phyloP scores from a whole-genome alignment of 2,888 invertebrate genomes.

The Parthenolecanium corni region DNA sequence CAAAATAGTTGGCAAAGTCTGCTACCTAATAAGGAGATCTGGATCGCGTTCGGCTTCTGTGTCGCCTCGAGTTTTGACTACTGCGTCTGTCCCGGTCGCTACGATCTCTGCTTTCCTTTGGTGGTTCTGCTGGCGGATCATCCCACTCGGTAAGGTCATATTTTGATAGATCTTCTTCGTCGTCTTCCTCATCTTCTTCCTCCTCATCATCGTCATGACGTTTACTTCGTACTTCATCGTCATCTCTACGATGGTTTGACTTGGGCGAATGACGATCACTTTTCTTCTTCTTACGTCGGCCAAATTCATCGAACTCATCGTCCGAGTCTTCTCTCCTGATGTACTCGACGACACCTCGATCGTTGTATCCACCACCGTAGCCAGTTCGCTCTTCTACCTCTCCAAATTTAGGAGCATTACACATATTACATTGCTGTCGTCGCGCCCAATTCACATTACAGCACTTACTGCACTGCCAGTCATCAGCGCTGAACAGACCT shows the following conservation, averaged over 20 bases:
- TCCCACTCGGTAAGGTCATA: constrained; percentile 61
- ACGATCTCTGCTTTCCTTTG: constrained; percentile 31
- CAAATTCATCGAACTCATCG: constrained; percentile 88
- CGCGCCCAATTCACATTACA: constrained; percentile 99
- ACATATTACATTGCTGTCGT: constrained; percentile 91
- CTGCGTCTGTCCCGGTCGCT: constrained; percentile 26
- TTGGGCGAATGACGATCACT: constrained; percentile 6
- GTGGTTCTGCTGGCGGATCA: constrained; percentile 30
- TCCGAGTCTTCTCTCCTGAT: constrained; percentile 75
- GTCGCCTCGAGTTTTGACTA: constrained; percentile 12
- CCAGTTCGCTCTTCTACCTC: constrained; percentile 72
- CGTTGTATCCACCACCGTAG: constrained; percentile 88
- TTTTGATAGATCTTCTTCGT: constrained; percentile 58
- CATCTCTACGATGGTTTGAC: constrained; percentile 40
- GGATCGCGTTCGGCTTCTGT: constrained; percentile 30
- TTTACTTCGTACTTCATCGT: constrained; percentile 36
- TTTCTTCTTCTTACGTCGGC: constrained; percentile 40
- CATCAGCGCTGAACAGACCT: constrained; percentile 93
- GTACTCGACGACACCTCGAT: constrained; percentile 91
- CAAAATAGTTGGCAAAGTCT: constrained; percentile 31
- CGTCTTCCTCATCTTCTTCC: constrained; percentile 49
- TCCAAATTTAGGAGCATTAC: constrained; percentile 94
- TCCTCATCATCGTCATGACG: constrained; percentile 40
- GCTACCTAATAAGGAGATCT: constrained; percentile 30
- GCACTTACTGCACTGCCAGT: constrained; percentile 99